These are phyloP conservation scores for Daphoenositta chrysoptera DNA, from an alignment of 2,113 vertebrate genomes.

Conservation along the genomic window DNA sequence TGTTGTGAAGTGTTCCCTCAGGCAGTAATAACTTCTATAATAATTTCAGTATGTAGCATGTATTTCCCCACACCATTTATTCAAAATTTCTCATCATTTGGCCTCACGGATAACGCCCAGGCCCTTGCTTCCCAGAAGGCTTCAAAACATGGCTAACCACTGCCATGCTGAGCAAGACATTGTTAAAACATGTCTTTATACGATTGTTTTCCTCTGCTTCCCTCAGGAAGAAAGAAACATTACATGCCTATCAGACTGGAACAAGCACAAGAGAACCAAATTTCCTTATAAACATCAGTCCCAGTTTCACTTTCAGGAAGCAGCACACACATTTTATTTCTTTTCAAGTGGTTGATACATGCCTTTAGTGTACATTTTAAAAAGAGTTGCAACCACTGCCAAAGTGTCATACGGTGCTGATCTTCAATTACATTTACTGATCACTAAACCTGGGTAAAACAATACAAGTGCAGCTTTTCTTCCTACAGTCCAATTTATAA, in stretches of 20 bases:
- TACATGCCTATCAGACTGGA: not conserved
- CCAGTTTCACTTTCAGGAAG: not conserved
- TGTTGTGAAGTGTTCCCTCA: constrained; percentile 28
- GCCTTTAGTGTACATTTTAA: not conserved
- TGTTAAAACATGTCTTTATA: not conserved
- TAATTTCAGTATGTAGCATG: constrained; percentile 22
- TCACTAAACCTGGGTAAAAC: not conserved
- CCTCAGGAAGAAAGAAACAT: not conserved
- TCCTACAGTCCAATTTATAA: not conserved
- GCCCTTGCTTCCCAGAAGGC: not conserved
- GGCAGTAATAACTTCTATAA: constrained; percentile 46
- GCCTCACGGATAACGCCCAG: not conserved
- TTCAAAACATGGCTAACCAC: not conserved
- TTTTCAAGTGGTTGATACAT: not conserved
- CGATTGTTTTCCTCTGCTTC: not conserved
- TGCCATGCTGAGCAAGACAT: not conserved
- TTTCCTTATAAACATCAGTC: not conserved
- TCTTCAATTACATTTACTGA: not conserved
- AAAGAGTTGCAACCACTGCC: not conserved
- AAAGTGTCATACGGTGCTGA: not conserved
- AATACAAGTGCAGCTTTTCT: not conserved
- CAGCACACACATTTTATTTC: fast-evolving
- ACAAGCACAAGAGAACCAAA: not conserved
- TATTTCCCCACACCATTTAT: constrained; percentile 17
- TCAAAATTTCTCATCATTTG: constrained; percentile 7